Evolutionary conservation across 2,888 invertebrate genomes (phyloP).

Genomic region (Danaus chrysippus): DNA sequence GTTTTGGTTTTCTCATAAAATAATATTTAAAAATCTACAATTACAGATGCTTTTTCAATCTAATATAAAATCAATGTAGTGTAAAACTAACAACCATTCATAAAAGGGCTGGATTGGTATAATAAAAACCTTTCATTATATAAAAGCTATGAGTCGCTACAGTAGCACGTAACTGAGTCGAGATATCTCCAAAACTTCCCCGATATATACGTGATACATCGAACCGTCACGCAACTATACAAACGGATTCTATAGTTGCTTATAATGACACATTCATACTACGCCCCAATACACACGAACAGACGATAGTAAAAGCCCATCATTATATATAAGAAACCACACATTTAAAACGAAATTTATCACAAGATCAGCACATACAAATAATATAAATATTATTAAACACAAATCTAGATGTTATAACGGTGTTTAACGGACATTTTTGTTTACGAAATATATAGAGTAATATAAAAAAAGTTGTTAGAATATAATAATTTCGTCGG

Average conservation of each 20-base stretch:
- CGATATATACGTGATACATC: slow-evolving; percentile 46
- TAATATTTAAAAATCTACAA: no score
- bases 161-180: slow-evolving; percentile 42
- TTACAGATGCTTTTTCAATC: no score
- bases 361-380: not conserved
- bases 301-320: not conserved
- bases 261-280: not conserved
- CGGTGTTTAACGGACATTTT: no score
- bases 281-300: not conserved
- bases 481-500: slow-evolving; percentile 18
- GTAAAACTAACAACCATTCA: no score
- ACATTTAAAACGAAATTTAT: not conserved
- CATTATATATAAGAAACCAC: not conserved
- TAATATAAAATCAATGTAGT: no score
- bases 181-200: slow-evolving; percentile 62
- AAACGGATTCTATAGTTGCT: not conserved
- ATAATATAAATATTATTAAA: not conserved
- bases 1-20: no score
- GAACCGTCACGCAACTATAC: slow-evolving; percentile 33
- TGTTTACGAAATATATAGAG: no score
- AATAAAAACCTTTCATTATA: slow-evolving; percentile 27
- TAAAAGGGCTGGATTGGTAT: slow-evolving; percentile 5
- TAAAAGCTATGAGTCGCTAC: slow-evolving; percentile 37
- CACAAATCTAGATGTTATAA: not conserved
- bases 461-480: not conserved